phyloP scores from a whole-genome alignment of 2,888 invertebrate species.

The Synanthedon formicaeformis region DNA sequence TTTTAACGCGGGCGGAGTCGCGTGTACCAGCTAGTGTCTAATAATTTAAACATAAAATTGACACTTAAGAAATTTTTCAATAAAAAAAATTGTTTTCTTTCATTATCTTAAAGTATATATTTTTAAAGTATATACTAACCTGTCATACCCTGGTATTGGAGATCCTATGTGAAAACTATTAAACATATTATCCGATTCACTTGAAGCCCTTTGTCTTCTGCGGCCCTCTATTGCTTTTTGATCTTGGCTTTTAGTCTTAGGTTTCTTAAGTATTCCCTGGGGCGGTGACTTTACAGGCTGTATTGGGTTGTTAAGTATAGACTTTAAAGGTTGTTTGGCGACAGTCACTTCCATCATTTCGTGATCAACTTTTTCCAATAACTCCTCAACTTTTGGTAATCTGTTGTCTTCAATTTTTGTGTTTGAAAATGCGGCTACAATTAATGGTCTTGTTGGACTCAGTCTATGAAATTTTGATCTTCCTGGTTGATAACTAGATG shows the following conservation, averaged over 20 bases:
- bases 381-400: constrained; percentile 60
- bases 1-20: no score
- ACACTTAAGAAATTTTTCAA: neutral
- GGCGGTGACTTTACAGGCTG: constrained; percentile 36
- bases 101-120: constrained; percentile 3
- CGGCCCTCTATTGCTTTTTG: constrained; percentile 42
- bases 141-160: constrained; percentile 48
- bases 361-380: constrained; percentile 54
- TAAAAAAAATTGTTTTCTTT: neutral
- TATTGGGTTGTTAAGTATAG: constrained; percentile 58
- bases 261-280: constrained; percentile 56
- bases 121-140: constrained; percentile 24
- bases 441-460: constrained; percentile 45
- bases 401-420: constrained; percentile 48
- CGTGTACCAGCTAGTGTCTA: no score
- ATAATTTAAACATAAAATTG: no score
- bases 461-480: constrained; percentile 45
- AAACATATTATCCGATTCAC: constrained; percentile 61
- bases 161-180: constrained; percentile 35
- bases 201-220: constrained; percentile 56
- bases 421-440: constrained; percentile 51
- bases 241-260: constrained; percentile 45
- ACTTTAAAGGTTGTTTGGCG: constrained; percentile 54
- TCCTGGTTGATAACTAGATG: constrained; percentile 41
- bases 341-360: constrained; percentile 51